A percentile compares a stretch with the other conserved stretches of the same genome.
phyloP scores from a whole-genome alignment of 2,113 vertebrate species.

The Heterochromis multidens region DNA sequence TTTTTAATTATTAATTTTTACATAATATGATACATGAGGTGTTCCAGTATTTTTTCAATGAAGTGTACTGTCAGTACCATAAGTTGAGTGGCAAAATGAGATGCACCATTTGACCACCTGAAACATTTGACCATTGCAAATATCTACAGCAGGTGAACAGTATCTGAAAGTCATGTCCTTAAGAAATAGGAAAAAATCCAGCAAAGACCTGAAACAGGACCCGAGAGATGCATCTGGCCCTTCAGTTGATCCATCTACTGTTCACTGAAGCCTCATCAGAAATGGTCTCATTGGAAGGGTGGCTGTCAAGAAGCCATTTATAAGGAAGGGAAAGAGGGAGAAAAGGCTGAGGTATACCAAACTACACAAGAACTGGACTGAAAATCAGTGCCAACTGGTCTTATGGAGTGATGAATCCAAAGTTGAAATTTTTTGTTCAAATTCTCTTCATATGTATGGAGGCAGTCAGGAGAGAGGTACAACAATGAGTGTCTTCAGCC shows the following conservation, averaged over 20 bases:
- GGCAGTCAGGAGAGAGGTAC: too few relatives aligned
- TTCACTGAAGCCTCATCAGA: neutral
- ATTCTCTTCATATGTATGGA: neutral
- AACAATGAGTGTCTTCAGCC: too few relatives aligned
- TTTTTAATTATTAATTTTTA: too few relatives aligned
- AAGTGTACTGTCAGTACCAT: neutral
- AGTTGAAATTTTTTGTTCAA: neutral
- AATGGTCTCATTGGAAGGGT: neutral
- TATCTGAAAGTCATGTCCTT: neutral
- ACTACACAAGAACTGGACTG: neutral
- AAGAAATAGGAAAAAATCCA: neutral
- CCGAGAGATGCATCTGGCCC: neutral
- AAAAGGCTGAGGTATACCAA: neutral
- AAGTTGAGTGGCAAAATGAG: neutral
- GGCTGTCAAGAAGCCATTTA: neutral
- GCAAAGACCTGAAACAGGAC: neutral
- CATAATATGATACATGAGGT: too few relatives aligned
- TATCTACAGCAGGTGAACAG: neutral
- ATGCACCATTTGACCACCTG: neutral
- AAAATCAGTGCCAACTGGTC: neutral
- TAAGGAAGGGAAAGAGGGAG: neutral
- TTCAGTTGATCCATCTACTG: neutral
- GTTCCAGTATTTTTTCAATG: too few relatives aligned
- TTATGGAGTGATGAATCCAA: neutral
- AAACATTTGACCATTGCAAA: neutral